These are phyloP conservation scores for Sitodiplosis mosellana DNA, from an alignment of 1,140 invertebrate genomes.

Conservation along the genomic window DNA sequence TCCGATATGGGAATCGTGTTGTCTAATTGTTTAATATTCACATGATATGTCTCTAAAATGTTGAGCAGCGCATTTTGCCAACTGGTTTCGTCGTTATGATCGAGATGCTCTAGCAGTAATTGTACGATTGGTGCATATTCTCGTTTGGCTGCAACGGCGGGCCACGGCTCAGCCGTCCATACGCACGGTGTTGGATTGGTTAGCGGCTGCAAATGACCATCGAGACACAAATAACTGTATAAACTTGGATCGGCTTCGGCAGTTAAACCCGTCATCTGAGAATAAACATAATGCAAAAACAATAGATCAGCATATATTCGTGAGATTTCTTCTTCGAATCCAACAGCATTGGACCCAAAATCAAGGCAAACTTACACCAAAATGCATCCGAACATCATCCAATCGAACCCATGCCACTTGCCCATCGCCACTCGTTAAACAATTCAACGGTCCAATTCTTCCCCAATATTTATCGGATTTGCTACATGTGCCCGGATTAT, in stretches of 20 bases:
- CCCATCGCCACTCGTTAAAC: constrained; percentile 52
- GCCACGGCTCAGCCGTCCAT: constrained; percentile 63
- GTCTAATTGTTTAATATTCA: constrained; percentile 25
- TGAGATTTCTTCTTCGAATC: constrained; percentile 5
- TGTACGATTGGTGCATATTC: constrained; percentile 35
- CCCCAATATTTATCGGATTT: constrained; percentile 61
- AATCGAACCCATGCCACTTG: constrained; percentile 64
- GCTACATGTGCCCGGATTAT: constrained; percentile 38
- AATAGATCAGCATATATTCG: background rate
- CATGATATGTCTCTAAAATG: constrained; percentile 31
- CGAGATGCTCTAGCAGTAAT: constrained; percentile 27
- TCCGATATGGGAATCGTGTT: constrained; percentile 32
- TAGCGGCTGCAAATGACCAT: constrained; percentile 48
- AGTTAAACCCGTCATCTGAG: constrained; percentile 18
- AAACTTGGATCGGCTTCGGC: constrained; percentile 25
- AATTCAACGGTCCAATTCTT: constrained; percentile 53
- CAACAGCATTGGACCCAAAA: background rate
- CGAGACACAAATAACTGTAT: constrained; percentile 59
- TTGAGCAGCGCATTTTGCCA: constrained; percentile 34
- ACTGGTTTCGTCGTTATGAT: constrained; percentile 14
- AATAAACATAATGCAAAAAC: constrained; percentile 1
- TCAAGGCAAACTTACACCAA: constrained; percentile 31
- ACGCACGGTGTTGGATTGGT: constrained; percentile 38
- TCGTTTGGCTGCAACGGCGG: constrained; percentile 41
- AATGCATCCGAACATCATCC: constrained; percentile 40